Evolutionary conservation across 2,113 vertebrate species (phyloP), one percentile per base, ranked within the genome.

Genomic region (Pseudopipra pipra): DNA sequence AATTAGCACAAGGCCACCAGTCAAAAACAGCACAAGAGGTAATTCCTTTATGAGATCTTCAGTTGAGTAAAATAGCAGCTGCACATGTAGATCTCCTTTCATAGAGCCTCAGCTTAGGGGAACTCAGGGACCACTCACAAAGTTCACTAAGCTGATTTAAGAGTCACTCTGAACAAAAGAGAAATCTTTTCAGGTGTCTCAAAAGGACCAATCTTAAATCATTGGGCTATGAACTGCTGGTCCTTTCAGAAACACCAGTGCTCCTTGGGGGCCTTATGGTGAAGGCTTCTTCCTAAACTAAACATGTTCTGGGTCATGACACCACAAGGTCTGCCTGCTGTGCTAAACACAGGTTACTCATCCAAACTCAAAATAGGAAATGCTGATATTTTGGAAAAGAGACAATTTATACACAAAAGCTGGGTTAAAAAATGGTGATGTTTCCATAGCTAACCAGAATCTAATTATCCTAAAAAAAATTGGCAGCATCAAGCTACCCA

Each of bases 361-460:
- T 95, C 58, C 93, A 94, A 97, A 96, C 85, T 89, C 49, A 87
- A 96, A 97, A 95, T 81, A 94, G 87, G 95, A 97, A 96, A 85
- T 85, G 80, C 86, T 97, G 95, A 94, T 96, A 94, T 68, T 95
- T 97, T 95, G 62, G 54, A 96, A 97, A 96, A 96, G 14, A 77
- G 72, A 66, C 86, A 87, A 97, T 98, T 97, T 98, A 94, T 96
- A 90, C 46, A 91, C 74, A 97, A 96, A 93, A 95, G 28, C 47
- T 73, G 71, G 39, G 77, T 85, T 87, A 71, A 88, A 95, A 85
- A 95, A 25, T 22, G 79, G 79, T 93, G 76, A 71, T 95, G 58
- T 93, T 96, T 96, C 90, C 16, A 66, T 70, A 82, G 91, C 85
- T 95, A 96, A 93, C 72, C 92, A 90, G 84, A 94, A 95, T 91